A percentile compares a stretch with the other conserved stretches of the same genome.
Evolutionary conservation across 2,888 invertebrate species (phyloP).

Genomic region (Arctia plantaginis): DNA sequence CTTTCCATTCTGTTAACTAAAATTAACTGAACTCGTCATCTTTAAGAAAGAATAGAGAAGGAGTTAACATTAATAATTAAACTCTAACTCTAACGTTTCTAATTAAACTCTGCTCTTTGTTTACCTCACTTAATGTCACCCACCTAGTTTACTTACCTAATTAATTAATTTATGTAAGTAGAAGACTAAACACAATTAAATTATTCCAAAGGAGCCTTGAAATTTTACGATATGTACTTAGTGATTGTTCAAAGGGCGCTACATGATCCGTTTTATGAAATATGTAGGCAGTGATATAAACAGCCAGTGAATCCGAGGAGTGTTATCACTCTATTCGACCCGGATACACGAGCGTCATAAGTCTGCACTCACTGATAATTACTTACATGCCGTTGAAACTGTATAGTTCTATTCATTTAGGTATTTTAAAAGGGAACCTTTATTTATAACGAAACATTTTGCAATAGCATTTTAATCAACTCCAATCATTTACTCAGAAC

Average conservation of each 20-base stretch:
- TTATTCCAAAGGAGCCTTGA: constrained; percentile 51
- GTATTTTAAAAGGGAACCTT: background rate
- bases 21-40: background rate
- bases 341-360: constrained; percentile 35
- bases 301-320: constrained; percentile 18
- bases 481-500: background rate
- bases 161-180: constrained; percentile 21
- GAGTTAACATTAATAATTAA: background rate
- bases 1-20: background rate
- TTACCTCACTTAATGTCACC: background rate
- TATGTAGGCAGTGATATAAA: constrained; percentile 6
- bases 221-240: constrained; percentile 48
- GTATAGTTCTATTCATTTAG: constrained; percentile 22
- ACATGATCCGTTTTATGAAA: constrained; percentile 48
- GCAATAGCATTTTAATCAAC: background rate
- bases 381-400: constrained; percentile 12
- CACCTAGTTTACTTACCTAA: constrained; percentile 20
- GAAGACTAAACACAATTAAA: constrained; percentile 26
- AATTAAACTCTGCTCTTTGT: background rate
- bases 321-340: constrained; percentile 41
- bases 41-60: background rate
- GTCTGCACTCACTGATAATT: constrained; percentile 33
- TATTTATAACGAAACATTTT: background rate
- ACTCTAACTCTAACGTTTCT: no score
- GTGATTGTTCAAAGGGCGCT: constrained; percentile 53